These are phyloP conservation scores for Ailurus styani DNA, from an alignment of 2,113 vertebrate species.

Conservation along the genomic window DNA sequence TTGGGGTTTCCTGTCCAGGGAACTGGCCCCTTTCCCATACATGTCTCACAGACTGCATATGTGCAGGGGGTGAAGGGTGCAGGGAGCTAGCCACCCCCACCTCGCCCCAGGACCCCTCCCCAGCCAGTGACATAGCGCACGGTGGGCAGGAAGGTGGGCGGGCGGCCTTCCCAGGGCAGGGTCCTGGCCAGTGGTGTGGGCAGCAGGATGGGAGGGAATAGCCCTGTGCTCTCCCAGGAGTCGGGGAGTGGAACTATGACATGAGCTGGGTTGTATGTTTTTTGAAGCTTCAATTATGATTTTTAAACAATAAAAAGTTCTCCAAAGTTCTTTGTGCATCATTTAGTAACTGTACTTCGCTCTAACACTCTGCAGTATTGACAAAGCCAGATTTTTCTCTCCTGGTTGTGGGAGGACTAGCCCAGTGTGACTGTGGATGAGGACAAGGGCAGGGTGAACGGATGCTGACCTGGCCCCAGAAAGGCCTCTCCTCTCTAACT, in stretches of 20 bases:
- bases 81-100: neutral
- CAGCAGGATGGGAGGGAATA: neutral
- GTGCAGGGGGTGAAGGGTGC: conserved; percentile 66
- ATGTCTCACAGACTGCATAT: conserved; percentile 72
- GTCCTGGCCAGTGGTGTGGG: conserved; percentile 48
- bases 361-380: neutral
- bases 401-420: too few species aligned
- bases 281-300: conserved; percentile 83
- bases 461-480: neutral
- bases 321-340: conserved; percentile 27
- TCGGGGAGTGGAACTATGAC: conserved; percentile 58
- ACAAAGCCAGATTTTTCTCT: neutral
- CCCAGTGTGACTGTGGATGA: neutral
- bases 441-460: too few species aligned
- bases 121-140: neutral
- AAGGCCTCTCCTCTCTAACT: neutral
- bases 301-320: conserved; percentile 83
- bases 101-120: conserved; percentile 32
- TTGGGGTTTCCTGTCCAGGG: conserved; percentile 57
- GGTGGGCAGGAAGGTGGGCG: neutral
- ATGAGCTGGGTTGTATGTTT: conserved; percentile 66
- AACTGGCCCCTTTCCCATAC: conserved; percentile 30
- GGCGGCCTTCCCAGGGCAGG: conserved; percentile 49
- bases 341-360: neutral
- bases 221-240: neutral